Conservation (phyloP, 2,797 vertebrate species). For the Lithobates sylvaticus region DNA sequence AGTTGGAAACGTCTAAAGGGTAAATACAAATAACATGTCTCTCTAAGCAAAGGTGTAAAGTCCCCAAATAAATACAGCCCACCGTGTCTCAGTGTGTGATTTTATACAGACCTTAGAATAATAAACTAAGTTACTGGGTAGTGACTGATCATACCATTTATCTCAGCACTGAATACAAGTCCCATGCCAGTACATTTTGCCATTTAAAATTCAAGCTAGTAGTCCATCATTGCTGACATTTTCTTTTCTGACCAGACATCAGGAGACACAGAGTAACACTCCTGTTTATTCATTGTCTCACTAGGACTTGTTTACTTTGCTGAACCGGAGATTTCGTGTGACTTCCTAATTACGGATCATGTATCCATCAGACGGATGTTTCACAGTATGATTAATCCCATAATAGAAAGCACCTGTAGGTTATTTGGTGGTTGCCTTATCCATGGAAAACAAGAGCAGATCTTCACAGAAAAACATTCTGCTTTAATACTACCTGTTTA, state of each 20-base stretch:
- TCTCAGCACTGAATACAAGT: slow-evolving; percentile 9
- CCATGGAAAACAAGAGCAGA: neutral
- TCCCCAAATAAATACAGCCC: neutral
- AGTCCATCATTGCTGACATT: slow-evolving; percentile 6
- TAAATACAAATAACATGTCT: neutral
- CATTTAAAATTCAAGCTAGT: neutral
- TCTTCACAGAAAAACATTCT: neutral
- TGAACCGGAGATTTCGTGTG: slow-evolving; percentile 9
- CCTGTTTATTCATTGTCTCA: neutral
- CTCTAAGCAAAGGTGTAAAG: slow-evolving; percentile 7
- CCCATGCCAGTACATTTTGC: neutral
- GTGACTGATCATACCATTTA: slow-evolving; percentile 16
- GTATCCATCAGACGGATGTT: neutral
- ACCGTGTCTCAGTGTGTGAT: neutral
- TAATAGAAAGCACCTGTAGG: neutral
- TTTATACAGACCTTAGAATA: neutral
- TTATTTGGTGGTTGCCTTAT: neutral
- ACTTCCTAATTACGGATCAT: slow-evolving; percentile 23
- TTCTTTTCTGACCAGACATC: slow-evolving; percentile 11
- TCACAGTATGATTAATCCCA: slow-evolving; percentile 19
- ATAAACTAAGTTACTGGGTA: neutral
- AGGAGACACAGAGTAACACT: neutral
- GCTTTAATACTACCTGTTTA: neutral
- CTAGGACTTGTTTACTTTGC: slow-evolving; percentile 22
- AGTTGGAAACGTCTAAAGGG: neutral